These are phyloP conservation scores for Notechis scutatus DNA, from an alignment of 2,113 vertebrate genomes.

Conservation along the genomic window DNA sequence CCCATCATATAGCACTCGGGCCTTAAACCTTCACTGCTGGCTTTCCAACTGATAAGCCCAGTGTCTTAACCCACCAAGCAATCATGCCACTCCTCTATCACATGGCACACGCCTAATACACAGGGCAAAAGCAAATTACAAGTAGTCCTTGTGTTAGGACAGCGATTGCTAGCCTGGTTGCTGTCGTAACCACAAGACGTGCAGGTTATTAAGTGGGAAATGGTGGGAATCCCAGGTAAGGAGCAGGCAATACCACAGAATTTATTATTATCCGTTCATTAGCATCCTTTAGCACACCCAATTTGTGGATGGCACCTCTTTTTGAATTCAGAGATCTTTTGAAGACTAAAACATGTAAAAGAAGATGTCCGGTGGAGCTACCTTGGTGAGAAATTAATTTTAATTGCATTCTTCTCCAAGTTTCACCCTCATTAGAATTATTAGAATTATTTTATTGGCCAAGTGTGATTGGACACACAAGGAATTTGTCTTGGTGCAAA, in stretches of 20 bases:
- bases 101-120: too few relatives aligned
- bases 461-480: too few relatives aligned
- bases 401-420: not conserved
- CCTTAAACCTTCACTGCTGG: too few relatives aligned
- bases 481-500: too few relatives aligned
- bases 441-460: too few relatives aligned
- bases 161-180: too few relatives aligned
- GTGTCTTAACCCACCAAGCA: too few relatives aligned
- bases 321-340: not conserved
- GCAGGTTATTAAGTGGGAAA: not conserved
- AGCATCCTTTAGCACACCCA: not conserved
- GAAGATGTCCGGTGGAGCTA: not conserved
- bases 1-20: fast-evolving
- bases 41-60: too few relatives aligned
- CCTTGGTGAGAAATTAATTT: not conserved
- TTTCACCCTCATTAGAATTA: not conserved
- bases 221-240: not conserved
- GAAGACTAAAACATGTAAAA: not conserved
- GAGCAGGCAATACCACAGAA: too few relatives aligned
- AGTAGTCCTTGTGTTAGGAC: not conserved
- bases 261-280: not conserved
- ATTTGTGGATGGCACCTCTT: not conserved
- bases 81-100: not conserved
- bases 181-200: not conserved
- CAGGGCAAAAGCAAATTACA: not conserved